A percentile compares a stretch with the other conserved stretches of the same genome.
Conservation (phyloP, 1,140 invertebrate genomes). For the Drosophila bifasciata region DNA sequence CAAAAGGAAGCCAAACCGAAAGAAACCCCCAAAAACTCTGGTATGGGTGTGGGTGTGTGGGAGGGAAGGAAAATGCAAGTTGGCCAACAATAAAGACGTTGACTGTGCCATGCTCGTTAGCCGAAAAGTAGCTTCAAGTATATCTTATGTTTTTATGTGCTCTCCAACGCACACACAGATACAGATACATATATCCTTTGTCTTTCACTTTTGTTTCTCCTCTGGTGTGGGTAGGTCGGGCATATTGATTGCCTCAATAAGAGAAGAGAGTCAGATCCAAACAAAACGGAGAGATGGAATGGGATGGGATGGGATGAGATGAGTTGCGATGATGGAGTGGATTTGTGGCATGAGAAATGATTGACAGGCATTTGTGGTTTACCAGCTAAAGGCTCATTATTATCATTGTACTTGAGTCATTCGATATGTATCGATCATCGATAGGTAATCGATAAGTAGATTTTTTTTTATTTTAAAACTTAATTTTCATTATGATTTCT, state of each 20-base stretch:
- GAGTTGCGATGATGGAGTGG: slow-evolving; percentile 47
- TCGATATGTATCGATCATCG: slow-evolving; percentile 11
- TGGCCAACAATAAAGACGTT: slow-evolving; percentile 69
- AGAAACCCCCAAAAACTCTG: neutral
- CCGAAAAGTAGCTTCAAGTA: slow-evolving; percentile 68
- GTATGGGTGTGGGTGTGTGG: neutral
- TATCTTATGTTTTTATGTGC: slow-evolving; percentile 63
- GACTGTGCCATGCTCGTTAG: slow-evolving; percentile 70
- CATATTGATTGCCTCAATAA: slow-evolving; percentile 59
- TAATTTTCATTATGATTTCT: neutral
- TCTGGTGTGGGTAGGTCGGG: slow-evolving; percentile 33
- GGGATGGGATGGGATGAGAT: slow-evolving; percentile 3
- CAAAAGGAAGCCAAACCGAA: neutral
- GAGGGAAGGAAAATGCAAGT: slow-evolving; percentile 42
- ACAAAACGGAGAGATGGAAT: neutral
- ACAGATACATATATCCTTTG: slow-evolving; percentile 36
- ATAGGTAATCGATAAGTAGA: neutral
- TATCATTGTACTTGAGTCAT: slow-evolving; percentile 18
- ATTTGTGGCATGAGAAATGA: slow-evolving; percentile 47
- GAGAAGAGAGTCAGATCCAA: neutral
- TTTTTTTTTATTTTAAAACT: slow-evolving; percentile 9
- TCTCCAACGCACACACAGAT: slow-evolving; percentile 3
- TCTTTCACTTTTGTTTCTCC: slow-evolving; percentile 28
- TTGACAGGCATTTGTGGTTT: slow-evolving; percentile 55
- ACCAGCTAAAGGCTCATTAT: slow-evolving; percentile 37